phyloP scores from a whole-genome alignment of 64 coral and sea anemone genomes.

The Pocillopora damicornis region DNA sequence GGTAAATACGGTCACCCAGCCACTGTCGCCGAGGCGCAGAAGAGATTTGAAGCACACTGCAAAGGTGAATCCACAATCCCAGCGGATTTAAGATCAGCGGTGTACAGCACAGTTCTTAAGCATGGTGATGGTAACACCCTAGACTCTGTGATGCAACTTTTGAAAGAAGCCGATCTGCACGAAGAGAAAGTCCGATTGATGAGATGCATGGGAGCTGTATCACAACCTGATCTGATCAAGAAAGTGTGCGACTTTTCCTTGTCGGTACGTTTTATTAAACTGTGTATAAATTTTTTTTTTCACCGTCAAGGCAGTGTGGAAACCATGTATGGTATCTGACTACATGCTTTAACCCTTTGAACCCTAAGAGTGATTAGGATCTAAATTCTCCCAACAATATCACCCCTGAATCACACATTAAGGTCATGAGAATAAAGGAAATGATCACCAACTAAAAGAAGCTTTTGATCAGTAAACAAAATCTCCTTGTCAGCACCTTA shows the following conservation, averaged over 20 bases:
- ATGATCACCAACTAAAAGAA: too few species aligned
- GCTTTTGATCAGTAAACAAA: too few species aligned
- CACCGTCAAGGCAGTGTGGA: not conserved
- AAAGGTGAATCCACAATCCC: slow-evolving; percentile 59
- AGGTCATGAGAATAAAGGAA: too few species aligned
- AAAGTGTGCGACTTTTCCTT: slow-evolving; percentile 86
- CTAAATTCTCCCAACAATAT: too few species aligned
- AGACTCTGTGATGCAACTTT: slow-evolving; percentile 71
- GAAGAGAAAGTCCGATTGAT: slow-evolving; percentile 87
- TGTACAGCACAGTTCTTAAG: slow-evolving; percentile 87
- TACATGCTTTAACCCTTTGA: too few species aligned
- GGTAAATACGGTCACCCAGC: slow-evolving; percentile 80
- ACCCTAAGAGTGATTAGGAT: too few species aligned
- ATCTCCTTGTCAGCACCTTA: too few species aligned
- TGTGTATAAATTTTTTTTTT: not conserved
- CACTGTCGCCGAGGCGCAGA: slow-evolving; percentile 65
- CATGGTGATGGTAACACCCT: slow-evolving; percentile 65
- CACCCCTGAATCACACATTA: too few species aligned
- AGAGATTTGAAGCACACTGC: slow-evolving; percentile 84
- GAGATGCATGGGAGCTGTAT: slow-evolving; percentile 87
- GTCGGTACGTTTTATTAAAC: slow-evolving; percentile 49
- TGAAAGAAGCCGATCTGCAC: slow-evolving; percentile 81
- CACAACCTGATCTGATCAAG: slow-evolving; percentile 80
- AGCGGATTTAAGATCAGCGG: slow-evolving; percentile 81
- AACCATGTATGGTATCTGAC: too few species aligned